phyloP scores from a whole-genome alignment of 2,113 vertebrate genomes.

The Cardinalis cardinalis region DNA sequence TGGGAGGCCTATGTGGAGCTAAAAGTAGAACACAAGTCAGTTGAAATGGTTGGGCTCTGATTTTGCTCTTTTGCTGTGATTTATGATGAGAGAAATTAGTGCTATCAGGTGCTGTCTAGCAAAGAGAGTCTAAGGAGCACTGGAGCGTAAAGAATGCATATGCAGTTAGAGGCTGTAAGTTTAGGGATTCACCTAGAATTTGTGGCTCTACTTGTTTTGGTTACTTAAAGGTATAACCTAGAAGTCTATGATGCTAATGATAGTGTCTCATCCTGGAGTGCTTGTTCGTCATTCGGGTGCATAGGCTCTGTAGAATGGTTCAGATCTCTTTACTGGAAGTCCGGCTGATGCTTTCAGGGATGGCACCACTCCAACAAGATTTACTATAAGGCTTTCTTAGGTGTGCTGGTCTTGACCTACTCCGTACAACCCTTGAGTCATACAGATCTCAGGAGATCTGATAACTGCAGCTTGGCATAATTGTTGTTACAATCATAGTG shows the following conservation, averaged over 20 bases:
- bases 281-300: background rate
- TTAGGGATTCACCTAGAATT: background rate
- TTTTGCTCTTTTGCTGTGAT: background rate
- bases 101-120: background rate
- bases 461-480: background rate
- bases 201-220: background rate
- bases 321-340: background rate
- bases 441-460: background rate
- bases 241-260: background rate
- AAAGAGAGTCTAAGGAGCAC: background rate
- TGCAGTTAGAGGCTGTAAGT: background rate
- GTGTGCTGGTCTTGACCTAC: background rate
- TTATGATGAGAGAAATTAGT: background rate
- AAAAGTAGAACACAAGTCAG: background rate
- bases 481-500: background rate
- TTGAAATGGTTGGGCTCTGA: background rate
- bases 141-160: background rate
- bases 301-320: background rate
- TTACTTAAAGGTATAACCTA: background rate
- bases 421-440: background rate
- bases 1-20: background rate
- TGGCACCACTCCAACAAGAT: background rate
- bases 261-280: background rate
- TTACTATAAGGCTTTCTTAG: background rate
- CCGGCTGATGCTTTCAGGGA: background rate